Percentiles rank a stretch among this genome's conserved stretches.
Evolutionary conservation across 2,113 vertebrate genomes (phyloP).

Genomic region (Takifugu bimaculatus): DNA sequence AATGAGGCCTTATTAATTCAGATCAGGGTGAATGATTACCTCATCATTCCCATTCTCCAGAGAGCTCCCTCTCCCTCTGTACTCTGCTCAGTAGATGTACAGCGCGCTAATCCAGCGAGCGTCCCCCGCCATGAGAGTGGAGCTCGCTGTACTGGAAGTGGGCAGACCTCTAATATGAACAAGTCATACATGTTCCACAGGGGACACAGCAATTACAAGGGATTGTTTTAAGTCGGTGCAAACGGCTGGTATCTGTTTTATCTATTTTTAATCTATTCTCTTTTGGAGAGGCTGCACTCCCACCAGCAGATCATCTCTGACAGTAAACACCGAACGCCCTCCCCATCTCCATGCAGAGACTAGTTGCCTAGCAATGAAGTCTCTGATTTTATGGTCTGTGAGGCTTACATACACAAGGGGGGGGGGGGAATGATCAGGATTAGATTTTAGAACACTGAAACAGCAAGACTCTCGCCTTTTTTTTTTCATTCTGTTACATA

Average conservation of each 20-base stretch:
- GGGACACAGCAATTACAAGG: conserved; percentile 36
- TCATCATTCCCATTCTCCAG: conserved; percentile 70
- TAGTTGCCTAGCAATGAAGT: conserved; percentile 83
- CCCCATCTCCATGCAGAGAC: conserved; percentile 66
- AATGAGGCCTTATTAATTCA: conserved; percentile 77
- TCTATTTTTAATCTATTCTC: conserved; percentile 53
- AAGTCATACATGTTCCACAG: conserved; percentile 36
- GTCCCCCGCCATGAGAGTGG: conserved; percentile 30
- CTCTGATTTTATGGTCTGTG: conserved; percentile 73
- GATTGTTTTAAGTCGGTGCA: conserved; percentile 46
- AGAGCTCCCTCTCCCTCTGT: conserved; percentile 52
- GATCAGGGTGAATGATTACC: conserved; percentile 75
- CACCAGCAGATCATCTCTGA: conserved; percentile 61
- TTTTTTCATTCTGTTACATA: conserved; percentile 32
- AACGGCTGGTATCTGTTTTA: conserved; percentile 49
- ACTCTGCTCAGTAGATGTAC: conserved; percentile 54
- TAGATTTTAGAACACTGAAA: conserved; percentile 57
- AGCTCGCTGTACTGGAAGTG: conserved; percentile 14
- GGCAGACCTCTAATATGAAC: conserved; percentile 28
- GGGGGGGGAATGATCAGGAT: conserved; percentile 56
- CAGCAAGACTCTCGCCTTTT: conserved; percentile 25
- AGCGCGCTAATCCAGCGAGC: conserved; percentile 41
- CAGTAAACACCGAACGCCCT: conserved; percentile 61
- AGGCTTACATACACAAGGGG: conserved; percentile 62
- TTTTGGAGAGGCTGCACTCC: conserved; percentile 61